Evolutionary conservation across 2,797 vertebrate genomes (phyloP).

Genomic region (Lutjanus argentimaculatus): DNA sequence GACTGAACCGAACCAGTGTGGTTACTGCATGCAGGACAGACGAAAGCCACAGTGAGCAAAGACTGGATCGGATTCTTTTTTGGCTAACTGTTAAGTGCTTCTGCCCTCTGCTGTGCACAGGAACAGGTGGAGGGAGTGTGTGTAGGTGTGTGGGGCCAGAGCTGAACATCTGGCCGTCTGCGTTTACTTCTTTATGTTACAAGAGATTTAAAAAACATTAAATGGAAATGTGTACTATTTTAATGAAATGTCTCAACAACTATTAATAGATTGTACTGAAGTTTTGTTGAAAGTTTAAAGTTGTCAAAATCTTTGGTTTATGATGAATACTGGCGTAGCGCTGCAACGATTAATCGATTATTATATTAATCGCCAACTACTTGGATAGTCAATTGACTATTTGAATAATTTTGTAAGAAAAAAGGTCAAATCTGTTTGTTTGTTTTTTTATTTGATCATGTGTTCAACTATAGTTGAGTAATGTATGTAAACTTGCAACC

Average conservation of each 20-base stretch:
- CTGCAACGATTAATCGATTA: too few relatives aligned
- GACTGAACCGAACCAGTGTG: neutral
- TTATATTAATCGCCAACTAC: too few relatives aligned
- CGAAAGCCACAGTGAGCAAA: constrained; percentile 2
- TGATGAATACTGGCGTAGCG: neutral
- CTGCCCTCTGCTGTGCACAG: neutral
- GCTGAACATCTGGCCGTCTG: constrained; percentile 9
- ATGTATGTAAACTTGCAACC: too few relatives aligned
- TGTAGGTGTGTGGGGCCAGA: neutral
- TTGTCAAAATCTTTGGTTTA: neutral
- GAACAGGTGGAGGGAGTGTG: neutral
- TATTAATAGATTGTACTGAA: neutral
- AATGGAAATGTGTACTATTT: neutral
- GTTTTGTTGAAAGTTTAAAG: neutral
- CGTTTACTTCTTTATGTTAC: neutral
- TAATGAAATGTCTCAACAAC: too few relatives aligned
- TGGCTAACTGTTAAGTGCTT: constrained; percentile 1
- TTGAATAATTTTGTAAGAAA: too few relatives aligned
- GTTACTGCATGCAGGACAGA: constrained; percentile 3
- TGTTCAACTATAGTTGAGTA: too few relatives aligned
- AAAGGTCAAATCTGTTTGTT: too few relatives aligned
- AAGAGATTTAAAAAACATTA: neutral
- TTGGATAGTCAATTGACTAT: too few relatives aligned
- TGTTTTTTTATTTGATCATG: too few relatives aligned
- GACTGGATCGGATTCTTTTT: neutral